A percentile compares a stretch with the other conserved stretches of the same genome.
phyloP scores from a whole-genome alignment of 2,888 invertebrate species.

The Dynastes tityus region DNA sequence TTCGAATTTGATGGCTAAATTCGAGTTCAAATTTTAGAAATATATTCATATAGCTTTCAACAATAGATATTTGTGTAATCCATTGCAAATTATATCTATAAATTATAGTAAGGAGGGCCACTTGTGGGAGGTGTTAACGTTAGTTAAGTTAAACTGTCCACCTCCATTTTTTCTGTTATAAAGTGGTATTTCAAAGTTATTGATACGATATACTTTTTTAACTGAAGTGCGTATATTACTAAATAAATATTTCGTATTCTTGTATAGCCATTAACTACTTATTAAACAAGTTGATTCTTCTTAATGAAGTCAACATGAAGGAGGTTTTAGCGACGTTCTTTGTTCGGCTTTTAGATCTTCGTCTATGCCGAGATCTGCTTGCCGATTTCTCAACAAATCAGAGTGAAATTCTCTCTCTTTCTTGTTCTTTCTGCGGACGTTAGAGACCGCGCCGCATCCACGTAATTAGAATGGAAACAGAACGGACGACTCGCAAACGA shows the following conservation, averaged over 20 bases:
- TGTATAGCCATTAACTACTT: background rate
- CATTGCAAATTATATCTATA: no score
- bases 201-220: no score
- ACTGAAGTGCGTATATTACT: background rate
- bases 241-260: background rate
- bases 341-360: background rate
- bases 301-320: background rate
- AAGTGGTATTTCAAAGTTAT: no score
- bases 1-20: no score
- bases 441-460: slow-evolving; percentile 10
- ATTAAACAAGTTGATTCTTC: background rate
- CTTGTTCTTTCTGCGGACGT: slow-evolving; percentile 9
- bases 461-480: slow-evolving; percentile 46
- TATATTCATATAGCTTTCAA: no score
- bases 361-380: background rate
- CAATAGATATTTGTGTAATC: no score
- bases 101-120: no score
- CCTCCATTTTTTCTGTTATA: no score
- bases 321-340: background rate
- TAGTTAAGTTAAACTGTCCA: no score
- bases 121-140: no score
- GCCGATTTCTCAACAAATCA: slow-evolving; percentile 9
- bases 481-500: slow-evolving; percentile 48
- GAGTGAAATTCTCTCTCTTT: slow-evolving; percentile 23
- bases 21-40: no score